These are phyloP conservation scores for Notocelia uddmanniana DNA, from an alignment of 2,888 invertebrate species.

Conservation along the genomic window DNA sequence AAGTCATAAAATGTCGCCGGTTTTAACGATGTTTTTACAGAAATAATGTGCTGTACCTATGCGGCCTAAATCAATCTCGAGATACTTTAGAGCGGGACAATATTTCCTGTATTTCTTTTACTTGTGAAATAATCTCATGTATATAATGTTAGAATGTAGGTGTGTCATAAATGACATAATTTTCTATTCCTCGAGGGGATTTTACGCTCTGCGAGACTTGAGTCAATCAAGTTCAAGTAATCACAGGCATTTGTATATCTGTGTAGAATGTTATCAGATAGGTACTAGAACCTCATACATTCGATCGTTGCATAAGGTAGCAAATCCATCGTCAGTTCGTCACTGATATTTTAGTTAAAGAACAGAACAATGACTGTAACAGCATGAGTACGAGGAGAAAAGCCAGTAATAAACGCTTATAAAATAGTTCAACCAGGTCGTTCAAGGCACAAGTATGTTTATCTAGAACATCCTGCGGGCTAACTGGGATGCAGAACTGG, in stretches of 20 bases:
- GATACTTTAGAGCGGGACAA: not conserved
- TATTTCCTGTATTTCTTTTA: conserved; percentile 3
- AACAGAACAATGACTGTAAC: too few relatives aligned
- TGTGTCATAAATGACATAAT: conserved; percentile 1
- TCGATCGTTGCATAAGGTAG: too few relatives aligned
- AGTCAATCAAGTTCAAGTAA: conserved; percentile 4
- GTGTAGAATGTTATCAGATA: not conserved
- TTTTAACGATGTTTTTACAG: not conserved
- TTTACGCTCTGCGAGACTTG: not conserved
- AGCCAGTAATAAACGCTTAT: conserved; percentile 8
- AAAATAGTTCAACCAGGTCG: conserved; percentile 18
- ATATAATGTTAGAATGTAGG: too few relatives aligned
- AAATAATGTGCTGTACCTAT: not conserved
- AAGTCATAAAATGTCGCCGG: not conserved
- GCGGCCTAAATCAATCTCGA: not conserved
- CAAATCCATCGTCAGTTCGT: not conserved
- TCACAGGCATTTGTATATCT: not conserved
- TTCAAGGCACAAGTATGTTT: conserved; percentile 55
- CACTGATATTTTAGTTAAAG: not conserved
- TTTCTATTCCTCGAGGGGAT: not conserved
- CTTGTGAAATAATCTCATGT: not conserved
- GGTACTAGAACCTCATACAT: not conserved
- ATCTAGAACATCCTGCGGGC: conserved; percentile 76
- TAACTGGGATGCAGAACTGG: conserved; percentile 76
- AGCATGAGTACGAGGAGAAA: not conserved